These are phyloP conservation scores for Caenorhabditis inopinata DNA, from an alignment of 1,140 invertebrate genomes.

Conservation along the genomic window DNA sequence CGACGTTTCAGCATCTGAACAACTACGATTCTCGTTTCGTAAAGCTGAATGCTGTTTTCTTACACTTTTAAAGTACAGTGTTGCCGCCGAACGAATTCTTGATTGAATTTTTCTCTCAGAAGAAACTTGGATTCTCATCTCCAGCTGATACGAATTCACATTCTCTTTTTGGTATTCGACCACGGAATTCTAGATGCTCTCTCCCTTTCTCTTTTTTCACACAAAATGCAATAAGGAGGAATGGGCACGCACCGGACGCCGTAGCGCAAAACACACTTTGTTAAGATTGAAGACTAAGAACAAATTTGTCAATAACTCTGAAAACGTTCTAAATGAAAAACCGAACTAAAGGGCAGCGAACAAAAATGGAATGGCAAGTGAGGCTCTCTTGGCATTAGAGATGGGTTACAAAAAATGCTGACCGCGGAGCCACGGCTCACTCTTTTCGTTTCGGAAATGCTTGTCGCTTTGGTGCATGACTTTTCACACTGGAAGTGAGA, in stretches of 20 bases:
- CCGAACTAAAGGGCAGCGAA: neutral
- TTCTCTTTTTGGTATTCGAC: too few relatives aligned
- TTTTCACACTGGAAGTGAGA: constrained; percentile 20
- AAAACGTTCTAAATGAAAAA: neutral
- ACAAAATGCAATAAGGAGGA: constrained; percentile 30
- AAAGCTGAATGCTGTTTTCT: too few relatives aligned
- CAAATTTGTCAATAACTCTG: too few relatives aligned
- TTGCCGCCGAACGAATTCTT: too few relatives aligned
- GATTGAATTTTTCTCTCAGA: too few relatives aligned
- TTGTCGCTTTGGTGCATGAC: constrained; percentile 11
- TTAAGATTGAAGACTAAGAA: neutral
- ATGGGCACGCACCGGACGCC: neutral
- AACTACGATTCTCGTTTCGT: too few relatives aligned
- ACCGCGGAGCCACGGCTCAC: neutral
- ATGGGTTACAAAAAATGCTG: constrained; percentile 14
- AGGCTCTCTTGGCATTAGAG: constrained; percentile 14
- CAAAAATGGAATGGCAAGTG: constrained; percentile 27
- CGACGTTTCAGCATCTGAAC: too few relatives aligned
- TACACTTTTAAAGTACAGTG: too few relatives aligned
- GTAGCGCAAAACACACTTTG: constrained; percentile 14
- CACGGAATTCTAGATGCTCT: neutral
- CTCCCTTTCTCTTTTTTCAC: too few relatives aligned
- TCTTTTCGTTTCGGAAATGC: neutral
- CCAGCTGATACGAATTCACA: too few relatives aligned
- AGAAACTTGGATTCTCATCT: too few relatives aligned